These are phyloP conservation scores for Thaumatotibia leucotreta DNA, from an alignment of 1,140 invertebrate genomes.

Conservation along the genomic window DNA sequence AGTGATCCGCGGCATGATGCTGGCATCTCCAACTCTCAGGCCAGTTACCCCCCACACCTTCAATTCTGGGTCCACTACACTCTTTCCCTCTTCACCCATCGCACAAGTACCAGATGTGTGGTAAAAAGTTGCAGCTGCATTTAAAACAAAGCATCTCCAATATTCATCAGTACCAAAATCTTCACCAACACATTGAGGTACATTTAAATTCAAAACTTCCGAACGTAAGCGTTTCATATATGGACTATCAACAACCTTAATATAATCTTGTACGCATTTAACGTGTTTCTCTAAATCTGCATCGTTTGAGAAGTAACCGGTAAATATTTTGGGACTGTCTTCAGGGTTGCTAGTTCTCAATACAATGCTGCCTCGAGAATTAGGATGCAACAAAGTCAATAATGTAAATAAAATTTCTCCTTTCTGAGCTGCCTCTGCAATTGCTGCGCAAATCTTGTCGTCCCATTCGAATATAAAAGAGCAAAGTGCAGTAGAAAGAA, in stretches of 20 bases:
- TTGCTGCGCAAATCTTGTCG: neutral
- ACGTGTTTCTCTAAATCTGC: conserved; percentile 45
- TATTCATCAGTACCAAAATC: conserved; percentile 35
- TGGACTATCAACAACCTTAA: conserved; percentile 13
- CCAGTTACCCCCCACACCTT: conserved; percentile 52
- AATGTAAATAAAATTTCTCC: conserved; percentile 3
- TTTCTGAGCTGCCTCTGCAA: neutral
- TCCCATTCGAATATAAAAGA: neutral
- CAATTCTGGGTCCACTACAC: conserved; percentile 60
- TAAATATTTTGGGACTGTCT: conserved; percentile 77
- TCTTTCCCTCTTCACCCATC: conserved; percentile 55
- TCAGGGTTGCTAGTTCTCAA: conserved; percentile 73
- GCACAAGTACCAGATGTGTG: conserved; percentile 73
- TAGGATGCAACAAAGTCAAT: conserved; percentile 57
- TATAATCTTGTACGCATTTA: conserved; percentile 17
- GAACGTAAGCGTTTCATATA: conserved; percentile 17
- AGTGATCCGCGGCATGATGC: conserved; percentile 33
- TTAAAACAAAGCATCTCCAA: conserved; percentile 58
- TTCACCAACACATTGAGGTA: neutral
- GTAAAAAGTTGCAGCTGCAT: conserved; percentile 51
- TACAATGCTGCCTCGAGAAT: conserved; percentile 70
- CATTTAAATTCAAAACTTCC: conserved; percentile 14
- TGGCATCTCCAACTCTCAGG: conserved; percentile 40
- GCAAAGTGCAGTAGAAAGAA: neutral
- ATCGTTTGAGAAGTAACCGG: conserved; percentile 72